These are phyloP conservation scores for Pterobdella sp. DNA, from an alignment of 2,888 invertebrate genomes.

Conservation along the genomic window DNA sequence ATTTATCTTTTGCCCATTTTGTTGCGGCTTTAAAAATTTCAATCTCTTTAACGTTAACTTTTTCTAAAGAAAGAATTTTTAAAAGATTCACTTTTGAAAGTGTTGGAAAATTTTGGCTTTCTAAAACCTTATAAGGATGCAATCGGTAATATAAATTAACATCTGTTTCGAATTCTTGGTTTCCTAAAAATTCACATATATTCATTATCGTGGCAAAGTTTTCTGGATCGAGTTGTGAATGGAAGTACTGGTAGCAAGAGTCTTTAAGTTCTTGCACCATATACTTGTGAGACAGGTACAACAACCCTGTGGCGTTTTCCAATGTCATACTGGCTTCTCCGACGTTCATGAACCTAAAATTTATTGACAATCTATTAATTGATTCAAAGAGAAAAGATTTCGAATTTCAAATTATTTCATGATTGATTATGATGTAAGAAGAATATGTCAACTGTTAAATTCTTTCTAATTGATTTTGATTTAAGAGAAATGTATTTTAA, in stretches of 20 bases:
- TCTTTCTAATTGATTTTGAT: too few species aligned
- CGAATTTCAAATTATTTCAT: too few species aligned
- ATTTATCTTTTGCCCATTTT: background rate
- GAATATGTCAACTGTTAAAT: too few species aligned
- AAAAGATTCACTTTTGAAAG: background rate
- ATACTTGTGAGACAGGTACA: conserved; percentile 21
- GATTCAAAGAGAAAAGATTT: too few species aligned
- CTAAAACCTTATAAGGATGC: background rate
- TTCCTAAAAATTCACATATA: background rate
- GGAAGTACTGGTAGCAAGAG: background rate
- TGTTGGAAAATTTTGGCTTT: background rate
- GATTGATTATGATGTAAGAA: too few species aligned
- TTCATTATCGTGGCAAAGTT: conserved; percentile 21
- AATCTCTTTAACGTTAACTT: conserved; percentile 9
- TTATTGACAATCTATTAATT: too few species aligned
- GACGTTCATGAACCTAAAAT: conserved; percentile 14
- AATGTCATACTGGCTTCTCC: background rate
- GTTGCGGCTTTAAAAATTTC: conserved; percentile 9
- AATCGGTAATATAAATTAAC: conserved; percentile 10
- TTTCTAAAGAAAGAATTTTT: conserved; percentile 2
- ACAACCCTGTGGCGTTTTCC: background rate
- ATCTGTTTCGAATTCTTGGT: background rate
- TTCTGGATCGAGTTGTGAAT: conserved; percentile 9
- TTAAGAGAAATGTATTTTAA: too few species aligned
- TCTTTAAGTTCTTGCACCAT: conserved; percentile 12